These are phyloP conservation scores for Drosophila sechellia DNA, from an alignment of 1,140 invertebrate species.

Conservation along the genomic window DNA sequence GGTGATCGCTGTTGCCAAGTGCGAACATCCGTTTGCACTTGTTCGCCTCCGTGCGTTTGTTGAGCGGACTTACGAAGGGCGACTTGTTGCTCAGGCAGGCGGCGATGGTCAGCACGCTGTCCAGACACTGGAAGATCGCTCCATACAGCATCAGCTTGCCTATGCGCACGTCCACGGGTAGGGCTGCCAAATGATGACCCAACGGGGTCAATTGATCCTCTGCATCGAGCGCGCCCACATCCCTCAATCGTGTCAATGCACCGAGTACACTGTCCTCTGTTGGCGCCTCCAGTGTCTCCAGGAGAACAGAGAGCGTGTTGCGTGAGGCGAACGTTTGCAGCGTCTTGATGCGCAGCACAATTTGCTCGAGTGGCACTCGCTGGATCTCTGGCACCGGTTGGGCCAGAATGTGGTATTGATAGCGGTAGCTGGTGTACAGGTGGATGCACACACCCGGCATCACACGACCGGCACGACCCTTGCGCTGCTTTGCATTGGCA, in stretches of 20 bases:
- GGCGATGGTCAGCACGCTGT: slow-evolving; percentile 96
- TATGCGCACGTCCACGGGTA: slow-evolving; percentile 95
- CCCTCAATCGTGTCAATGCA: slow-evolving; percentile 90
- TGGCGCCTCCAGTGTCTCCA: slow-evolving; percentile 93
- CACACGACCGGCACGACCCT: slow-evolving; percentile 94
- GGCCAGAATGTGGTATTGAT: slow-evolving; percentile 86
- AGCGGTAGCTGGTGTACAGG: slow-evolving; percentile 91
- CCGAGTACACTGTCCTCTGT: slow-evolving; percentile 90
- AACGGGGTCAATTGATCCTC: slow-evolving; percentile 92
- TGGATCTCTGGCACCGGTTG: slow-evolving; percentile 94
- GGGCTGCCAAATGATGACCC: slow-evolving; percentile 93
- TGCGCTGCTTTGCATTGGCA: slow-evolving; percentile 92
- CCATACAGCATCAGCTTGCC: slow-evolving; percentile 96
- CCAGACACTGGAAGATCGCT: slow-evolving; percentile 96
- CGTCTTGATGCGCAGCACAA: slow-evolving; percentile 95
- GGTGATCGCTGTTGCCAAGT: slow-evolving; percentile 91
- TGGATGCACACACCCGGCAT: slow-evolving; percentile 93
- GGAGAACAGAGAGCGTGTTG: slow-evolving; percentile 88
- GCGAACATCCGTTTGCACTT: slow-evolving; percentile 90
- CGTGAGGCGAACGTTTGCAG: slow-evolving; percentile 88
- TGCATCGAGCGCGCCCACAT: slow-evolving; percentile 94
- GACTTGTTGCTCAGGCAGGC: slow-evolving; percentile 94
- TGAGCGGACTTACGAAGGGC: slow-evolving; percentile 92
- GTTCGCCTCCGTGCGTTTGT: slow-evolving; percentile 89
- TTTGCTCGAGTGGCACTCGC: slow-evolving; percentile 92